phyloP scores from a whole-genome alignment of 2,113 vertebrate genomes.

The Notothenia coriiceps region DNA sequence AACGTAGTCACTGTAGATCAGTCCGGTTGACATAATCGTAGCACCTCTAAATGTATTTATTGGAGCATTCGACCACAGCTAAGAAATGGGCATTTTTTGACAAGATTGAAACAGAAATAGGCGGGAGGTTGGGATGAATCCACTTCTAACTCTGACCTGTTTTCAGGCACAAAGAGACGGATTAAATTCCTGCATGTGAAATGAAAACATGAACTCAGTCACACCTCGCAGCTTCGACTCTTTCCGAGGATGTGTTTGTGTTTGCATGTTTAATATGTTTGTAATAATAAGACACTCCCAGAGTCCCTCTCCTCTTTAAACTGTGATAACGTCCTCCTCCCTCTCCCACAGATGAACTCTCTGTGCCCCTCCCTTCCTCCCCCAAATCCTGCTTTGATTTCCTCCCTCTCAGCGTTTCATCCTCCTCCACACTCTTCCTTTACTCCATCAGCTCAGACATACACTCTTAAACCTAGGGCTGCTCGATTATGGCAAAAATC shows the following conservation, averaged over 20 bases:
- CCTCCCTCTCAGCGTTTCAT: conserved; percentile 53
- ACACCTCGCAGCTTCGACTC: neutral
- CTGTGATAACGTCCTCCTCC: neutral
- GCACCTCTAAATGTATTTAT: neutral
- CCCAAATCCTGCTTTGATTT: conserved; percentile 57
- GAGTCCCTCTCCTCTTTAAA: conserved; percentile 36
- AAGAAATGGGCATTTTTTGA: neutral
- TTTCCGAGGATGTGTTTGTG: conserved; percentile 10
- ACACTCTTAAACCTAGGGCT: too few species aligned
- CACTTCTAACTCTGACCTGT: conserved; percentile 6
- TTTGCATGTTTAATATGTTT: conserved; percentile 29
- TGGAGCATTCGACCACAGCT: neutral
- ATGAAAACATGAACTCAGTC: conserved; percentile 28
- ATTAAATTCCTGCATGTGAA: conserved; percentile 33
- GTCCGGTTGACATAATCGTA: neutral
- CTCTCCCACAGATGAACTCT: conserved; percentile 61
- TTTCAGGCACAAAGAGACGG: neutral
- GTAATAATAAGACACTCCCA: conserved; percentile 56
- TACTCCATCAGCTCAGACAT: neutral
- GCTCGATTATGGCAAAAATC: too few species aligned
- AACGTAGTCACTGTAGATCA: neutral
- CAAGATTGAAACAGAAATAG: too few species aligned
- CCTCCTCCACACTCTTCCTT: conserved; percentile 18
- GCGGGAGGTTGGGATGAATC: neutral
- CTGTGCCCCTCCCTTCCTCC: conserved; percentile 52